Evolutionary conservation across 2,888 invertebrate genomes (phyloP).

Genomic region (Mechanitis messenoides): DNA sequence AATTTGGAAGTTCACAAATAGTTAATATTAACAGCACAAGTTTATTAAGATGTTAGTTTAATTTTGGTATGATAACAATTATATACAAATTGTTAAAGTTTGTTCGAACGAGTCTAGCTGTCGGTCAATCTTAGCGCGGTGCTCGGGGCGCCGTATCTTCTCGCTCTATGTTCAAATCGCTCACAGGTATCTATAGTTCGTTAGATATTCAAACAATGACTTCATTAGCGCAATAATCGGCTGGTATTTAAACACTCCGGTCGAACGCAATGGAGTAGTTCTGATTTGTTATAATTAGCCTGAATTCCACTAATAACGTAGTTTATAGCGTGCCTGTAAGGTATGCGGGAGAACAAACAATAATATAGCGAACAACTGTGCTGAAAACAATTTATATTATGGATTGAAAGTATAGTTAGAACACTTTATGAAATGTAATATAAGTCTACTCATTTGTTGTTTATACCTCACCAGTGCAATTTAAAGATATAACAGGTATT

Average conservation of each 20-base stretch:
- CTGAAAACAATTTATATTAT: too few relatives aligned
- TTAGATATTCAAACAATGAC: constrained; percentile 71
- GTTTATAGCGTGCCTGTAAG: neutral
- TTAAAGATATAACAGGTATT: too few relatives aligned
- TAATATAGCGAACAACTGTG: neutral
- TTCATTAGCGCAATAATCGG: constrained; percentile 72
- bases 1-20: too few relatives aligned
- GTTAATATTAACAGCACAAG: too few relatives aligned
- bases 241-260: constrained; percentile 45
- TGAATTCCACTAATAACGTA: constrained; percentile 1
- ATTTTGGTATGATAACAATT: too few relatives aligned
- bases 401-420: too few relatives aligned
- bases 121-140: constrained; percentile 12
- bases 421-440: too few relatives aligned
- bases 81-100: too few relatives aligned
- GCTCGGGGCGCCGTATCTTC: constrained; percentile 30
- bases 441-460: too few relatives aligned
- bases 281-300: neutral
- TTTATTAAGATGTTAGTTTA: too few relatives aligned
- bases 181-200: constrained; percentile 49
- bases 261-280: constrained; percentile 10
- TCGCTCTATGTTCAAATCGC: constrained; percentile 40
- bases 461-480: too few relatives aligned
- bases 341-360: neutral
- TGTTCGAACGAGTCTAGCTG: neutral